These are phyloP conservation scores for Pyrrhosoma nymphula DNA, from an alignment of 2,888 invertebrate species.

Conservation along the genomic window DNA sequence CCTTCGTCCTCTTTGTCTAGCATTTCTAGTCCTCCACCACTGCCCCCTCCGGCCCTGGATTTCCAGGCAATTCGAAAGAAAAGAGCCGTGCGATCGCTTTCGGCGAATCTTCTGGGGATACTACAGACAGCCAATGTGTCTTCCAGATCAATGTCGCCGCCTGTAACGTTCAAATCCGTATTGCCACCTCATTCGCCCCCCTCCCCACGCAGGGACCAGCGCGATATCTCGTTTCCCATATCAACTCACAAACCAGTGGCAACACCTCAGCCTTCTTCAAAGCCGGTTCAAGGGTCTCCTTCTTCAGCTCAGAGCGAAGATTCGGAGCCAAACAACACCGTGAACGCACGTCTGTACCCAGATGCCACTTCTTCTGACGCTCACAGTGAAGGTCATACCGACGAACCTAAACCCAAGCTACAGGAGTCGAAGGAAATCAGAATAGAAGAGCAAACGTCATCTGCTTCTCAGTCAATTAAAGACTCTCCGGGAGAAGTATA, in stretches of 20 bases:
- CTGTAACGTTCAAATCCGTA: background rate
- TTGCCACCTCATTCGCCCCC: conserved; percentile 36
- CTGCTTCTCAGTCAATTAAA: background rate
- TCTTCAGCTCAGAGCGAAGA: background rate
- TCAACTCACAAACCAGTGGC: background rate
- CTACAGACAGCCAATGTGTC: conserved; percentile 82
- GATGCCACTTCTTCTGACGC: conserved; percentile 48
- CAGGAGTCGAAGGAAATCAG: background rate
- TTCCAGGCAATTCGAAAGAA: conserved; percentile 81
- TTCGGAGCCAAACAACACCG: background rate
- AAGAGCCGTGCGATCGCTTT: conserved; percentile 89
- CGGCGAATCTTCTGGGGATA: conserved; percentile 90
- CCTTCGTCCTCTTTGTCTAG: conserved; percentile 60
- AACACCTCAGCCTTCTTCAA: background rate
- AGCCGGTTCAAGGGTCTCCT: background rate
- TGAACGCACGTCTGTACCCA: background rate
- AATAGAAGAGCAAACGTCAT: no score
- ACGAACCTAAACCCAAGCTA: conserved; percentile 3
- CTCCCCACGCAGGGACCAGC: background rate
- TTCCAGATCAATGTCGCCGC: conserved; percentile 23
- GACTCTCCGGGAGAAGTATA: conserved; percentile 45
- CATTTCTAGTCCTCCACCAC: conserved; percentile 25
- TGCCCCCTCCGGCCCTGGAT: conserved; percentile 69
- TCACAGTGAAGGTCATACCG: conserved; percentile 1
- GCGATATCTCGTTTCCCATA: background rate